Base-by-base conservation (phyloP, 2,797 vertebrate genomes). In the Myioborus melanocephalus region DNA sequence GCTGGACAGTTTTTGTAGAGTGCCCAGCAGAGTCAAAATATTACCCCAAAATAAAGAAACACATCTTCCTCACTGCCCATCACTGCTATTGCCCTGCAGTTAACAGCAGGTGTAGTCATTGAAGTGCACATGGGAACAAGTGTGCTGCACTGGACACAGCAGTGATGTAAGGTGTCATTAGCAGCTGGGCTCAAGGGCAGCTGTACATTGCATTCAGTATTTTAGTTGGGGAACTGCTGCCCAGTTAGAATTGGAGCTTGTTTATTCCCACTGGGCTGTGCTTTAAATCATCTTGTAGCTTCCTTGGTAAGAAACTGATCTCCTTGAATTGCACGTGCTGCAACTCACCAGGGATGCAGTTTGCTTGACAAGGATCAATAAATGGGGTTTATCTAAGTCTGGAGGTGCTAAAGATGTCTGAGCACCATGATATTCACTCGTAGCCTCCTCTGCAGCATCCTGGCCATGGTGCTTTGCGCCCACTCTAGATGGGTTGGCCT, bases 241-340 rank as follows among this genome's bases (percentile, higher is more conserved):
- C 52, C 8, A 0, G 16, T 71, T 86, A 79, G 59, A 35, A 19
- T 26, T 95, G 57, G 69, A 88, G 50, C 11, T 86, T 28, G 47
- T 60, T 94, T 91, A n/a, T 71, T 77, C 86, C 53, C 50, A 65
- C 35, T 41, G 61, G 30, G 43, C 63, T 64, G 27, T n/a, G 59
- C 66, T 96, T 93, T 93, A 90, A 92, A 82, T 94, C 46, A 59
- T 65, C 50, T 10, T 18, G 63, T 50, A 77, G 30, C 56, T 88
- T 90, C 41, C 41, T 70, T 30, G 3, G 30, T 83, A 76, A 90
- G 59, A 83, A 78, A 64, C 47, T 0, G 3, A 46, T 75, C 63
- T 82, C 59, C 63, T 88, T 76, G 76, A 81, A 43, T 47, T 49
- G 12, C 47, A 53, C 0, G 0, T 52, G 50, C 73, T 9, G 0